A percentile compares a stretch with the other conserved stretches of the same genome.
Conservation (phyloP, 2,888 invertebrate genomes). For the Dastarcus helophoroides region DNA sequence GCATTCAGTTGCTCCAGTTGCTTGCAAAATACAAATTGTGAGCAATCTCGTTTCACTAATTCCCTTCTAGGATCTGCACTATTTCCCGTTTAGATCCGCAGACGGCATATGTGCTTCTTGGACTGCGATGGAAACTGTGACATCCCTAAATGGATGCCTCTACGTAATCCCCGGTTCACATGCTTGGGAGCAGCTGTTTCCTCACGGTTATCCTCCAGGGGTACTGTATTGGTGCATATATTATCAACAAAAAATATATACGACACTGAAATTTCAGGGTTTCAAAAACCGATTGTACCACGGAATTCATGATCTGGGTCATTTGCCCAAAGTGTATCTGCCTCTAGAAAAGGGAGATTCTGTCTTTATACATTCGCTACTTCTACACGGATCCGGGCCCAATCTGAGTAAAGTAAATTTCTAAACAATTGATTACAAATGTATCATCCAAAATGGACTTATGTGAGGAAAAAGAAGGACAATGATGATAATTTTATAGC, state of each 20-base stretch:
- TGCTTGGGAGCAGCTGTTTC: slow-evolving; percentile 41
- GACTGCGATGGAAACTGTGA: slow-evolving; percentile 77
- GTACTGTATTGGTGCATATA: too few species aligned
- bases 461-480: too few species aligned
- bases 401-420: slow-evolving; percentile 53
- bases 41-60: too few species aligned
- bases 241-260: too few species aligned
- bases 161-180: slow-evolving; percentile 72
- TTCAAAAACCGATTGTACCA: too few species aligned
- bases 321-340: slow-evolving; percentile 50
- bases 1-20: too few species aligned
- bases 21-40: too few species aligned
- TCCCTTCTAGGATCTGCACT: slow-evolving; percentile 65
- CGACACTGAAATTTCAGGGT: too few species aligned
- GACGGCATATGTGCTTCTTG: slow-evolving; percentile 71
- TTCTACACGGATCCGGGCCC: slow-evolving; percentile 77
- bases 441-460: too few species aligned
- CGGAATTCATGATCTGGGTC: too few species aligned
- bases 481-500: too few species aligned
- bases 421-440: too few species aligned
- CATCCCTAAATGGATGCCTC: slow-evolving; percentile 67
- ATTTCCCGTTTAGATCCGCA: slow-evolving; percentile 78
- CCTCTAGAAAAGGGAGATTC: slow-evolving; percentile 80
- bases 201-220: slow-evolving; percentile 65
- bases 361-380: slow-evolving; percentile 75